Conservation (phyloP, 2,888 invertebrate genomes). For the Diarsia mendica region DNA sequence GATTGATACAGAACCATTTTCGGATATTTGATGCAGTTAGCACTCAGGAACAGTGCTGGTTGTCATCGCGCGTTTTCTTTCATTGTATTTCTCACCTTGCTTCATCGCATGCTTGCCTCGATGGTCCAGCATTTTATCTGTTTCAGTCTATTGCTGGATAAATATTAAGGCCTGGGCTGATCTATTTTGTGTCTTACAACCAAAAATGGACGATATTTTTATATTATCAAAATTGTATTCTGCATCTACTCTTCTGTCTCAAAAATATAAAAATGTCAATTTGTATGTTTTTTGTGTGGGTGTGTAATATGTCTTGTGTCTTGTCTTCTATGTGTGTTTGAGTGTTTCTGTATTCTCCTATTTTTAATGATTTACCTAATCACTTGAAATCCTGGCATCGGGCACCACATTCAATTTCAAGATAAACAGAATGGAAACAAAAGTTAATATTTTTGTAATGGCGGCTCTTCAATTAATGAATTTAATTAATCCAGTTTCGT, state of each 20-base stretch:
- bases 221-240: neutral
- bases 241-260: neutral
- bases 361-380: neutral
- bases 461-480: conserved; percentile 62
- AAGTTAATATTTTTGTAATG: conserved; percentile 58
- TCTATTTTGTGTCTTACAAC: neutral
- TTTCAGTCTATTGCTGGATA: no score
- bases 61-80: neutral
- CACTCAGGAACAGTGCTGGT: neutral
- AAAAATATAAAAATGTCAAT: no score
- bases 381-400: neutral
- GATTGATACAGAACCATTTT: neutral
- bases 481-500: conserved; percentile 65
- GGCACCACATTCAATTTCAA: conserved; percentile 26
- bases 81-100: neutral
- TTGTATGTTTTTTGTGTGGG: no score
- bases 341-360: no score
- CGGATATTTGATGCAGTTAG: neutral
- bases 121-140: no score
- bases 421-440: conserved; percentile 43
- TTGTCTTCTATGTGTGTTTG: no score
- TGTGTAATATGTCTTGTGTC: no score
- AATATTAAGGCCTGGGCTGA: neutral
- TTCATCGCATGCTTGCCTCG: no score
- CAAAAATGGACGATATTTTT: neutral